Evolutionary conservation across 2,113 vertebrate species (phyloP).

Genomic region (Sylvietta virens): DNA sequence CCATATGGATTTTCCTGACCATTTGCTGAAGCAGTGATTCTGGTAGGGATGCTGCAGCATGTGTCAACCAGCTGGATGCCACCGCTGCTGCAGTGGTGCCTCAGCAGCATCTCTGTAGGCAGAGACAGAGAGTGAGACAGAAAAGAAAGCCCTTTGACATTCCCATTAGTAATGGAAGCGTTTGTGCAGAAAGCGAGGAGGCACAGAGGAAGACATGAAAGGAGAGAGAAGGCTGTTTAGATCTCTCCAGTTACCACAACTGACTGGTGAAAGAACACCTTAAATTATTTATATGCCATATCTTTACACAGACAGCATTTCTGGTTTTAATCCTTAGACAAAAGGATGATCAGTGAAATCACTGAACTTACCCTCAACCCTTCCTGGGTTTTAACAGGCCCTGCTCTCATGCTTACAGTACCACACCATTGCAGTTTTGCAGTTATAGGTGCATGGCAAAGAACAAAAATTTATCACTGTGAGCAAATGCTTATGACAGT

Average conservation of each 20-base stretch:
- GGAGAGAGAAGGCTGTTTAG: neutral
- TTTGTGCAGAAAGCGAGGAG: neutral
- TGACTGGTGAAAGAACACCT: neutral
- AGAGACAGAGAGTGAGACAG: neutral
- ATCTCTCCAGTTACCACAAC: neutral
- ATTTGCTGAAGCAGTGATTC: neutral
- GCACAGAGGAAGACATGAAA: neutral
- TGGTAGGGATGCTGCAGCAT: neutral
- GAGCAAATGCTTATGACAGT: neutral
- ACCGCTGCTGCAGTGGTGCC: neutral
- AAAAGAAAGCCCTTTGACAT: neutral
- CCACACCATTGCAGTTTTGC: neutral
- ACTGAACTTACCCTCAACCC: neutral
- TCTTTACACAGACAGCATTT: neutral
- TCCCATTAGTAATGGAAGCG: neutral
- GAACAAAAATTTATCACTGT: neutral
- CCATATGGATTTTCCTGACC: neutral
- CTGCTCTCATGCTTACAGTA: fast-evolving
- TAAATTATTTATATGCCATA: neutral
- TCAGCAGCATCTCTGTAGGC: neutral
- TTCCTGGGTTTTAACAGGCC: neutral
- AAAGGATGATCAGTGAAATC: neutral
- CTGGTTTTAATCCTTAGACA: neutral
- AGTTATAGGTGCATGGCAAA: neutral
- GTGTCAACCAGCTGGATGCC: neutral